Evolutionary conservation across 1,140 invertebrate species (phyloP).

Genomic region (Carcinoscorpius rotundicauda): DNA sequence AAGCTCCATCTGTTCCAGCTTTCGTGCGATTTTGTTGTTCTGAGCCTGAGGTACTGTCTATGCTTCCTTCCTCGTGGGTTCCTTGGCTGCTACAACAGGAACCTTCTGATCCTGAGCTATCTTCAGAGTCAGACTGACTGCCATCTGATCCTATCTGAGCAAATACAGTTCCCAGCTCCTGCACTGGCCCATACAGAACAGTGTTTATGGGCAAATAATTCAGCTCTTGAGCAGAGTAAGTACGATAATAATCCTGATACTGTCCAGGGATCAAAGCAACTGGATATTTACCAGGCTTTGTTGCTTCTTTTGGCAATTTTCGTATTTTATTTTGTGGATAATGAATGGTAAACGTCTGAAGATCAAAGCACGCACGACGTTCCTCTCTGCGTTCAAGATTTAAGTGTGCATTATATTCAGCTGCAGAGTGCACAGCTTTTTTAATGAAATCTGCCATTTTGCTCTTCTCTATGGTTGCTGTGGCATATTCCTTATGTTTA

Average conservation of each 20-base stretch:
- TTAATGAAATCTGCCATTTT: conserved; percentile 53
- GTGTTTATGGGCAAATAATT: conserved; percentile 82
- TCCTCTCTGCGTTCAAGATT: conserved; percentile 61
- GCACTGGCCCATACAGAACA: conserved; percentile 58
- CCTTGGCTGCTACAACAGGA: conserved; percentile 16
- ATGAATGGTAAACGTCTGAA: conserved; percentile 49
- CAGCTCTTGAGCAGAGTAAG: conserved; percentile 50
- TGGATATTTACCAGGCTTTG: conserved; percentile 63
- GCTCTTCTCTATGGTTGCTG: conserved; percentile 33
- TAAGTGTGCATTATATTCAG: conserved; percentile 75
- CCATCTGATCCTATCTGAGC: conserved; percentile 17
- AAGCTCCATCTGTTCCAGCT: background rate
- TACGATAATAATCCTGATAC: conserved; percentile 69
- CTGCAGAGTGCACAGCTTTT: conserved; percentile 71
- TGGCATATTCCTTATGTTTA: conserved; percentile 44
- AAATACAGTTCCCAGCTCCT: conserved; percentile 11
- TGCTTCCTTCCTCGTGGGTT: conserved; percentile 18
- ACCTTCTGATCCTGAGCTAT: conserved; percentile 24
- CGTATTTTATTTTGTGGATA: conserved; percentile 40
- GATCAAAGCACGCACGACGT: conserved; percentile 40
- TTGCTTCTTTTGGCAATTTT: conserved; percentile 36
- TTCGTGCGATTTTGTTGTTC: conserved; percentile 36
- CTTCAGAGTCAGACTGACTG: conserved; percentile 28
- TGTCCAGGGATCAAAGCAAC: conserved; percentile 84
- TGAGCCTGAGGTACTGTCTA: conserved; percentile 39